Evolutionary conservation across 2,888 invertebrate species (phyloP).

Genomic region (Lasioglossum morio): DNA sequence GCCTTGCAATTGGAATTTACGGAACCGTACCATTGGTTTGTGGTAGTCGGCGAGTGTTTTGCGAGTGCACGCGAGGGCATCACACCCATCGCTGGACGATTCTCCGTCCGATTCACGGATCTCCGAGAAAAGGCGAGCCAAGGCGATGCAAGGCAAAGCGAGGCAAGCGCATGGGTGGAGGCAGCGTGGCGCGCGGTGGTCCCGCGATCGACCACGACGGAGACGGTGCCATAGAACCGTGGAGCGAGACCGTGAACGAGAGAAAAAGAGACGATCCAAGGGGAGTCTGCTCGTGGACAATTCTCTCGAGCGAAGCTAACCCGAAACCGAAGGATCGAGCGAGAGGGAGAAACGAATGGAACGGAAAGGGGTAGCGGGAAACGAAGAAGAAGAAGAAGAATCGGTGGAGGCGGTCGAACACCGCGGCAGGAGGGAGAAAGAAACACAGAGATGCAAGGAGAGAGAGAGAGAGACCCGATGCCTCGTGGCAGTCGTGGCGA

Average conservation of each 20-base stretch:
- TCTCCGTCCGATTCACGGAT: conserved; percentile 49
- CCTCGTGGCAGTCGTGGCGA: not conserved
- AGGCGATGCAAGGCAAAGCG: conserved; percentile 40
- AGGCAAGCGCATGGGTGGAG: conserved; percentile 43
- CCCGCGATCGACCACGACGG: conserved; percentile 30
- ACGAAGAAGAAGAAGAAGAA: conserved; percentile 34
- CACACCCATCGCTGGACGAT: conserved; percentile 45
- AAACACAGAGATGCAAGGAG: not conserved
- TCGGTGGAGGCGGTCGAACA: conserved; percentile 28
- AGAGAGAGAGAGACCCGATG: not conserved
- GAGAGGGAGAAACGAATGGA: not conserved
- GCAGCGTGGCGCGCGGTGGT: conserved; percentile 31
- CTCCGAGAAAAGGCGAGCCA: conserved; percentile 38
- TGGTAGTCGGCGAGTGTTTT: not conserved
- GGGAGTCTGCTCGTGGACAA: not conserved
- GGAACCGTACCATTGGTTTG: too few species aligned
- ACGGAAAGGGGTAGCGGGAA: not conserved
- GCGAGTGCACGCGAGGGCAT: conserved; percentile 25
- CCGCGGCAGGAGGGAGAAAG: not conserved
- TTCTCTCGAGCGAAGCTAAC: not conserved
- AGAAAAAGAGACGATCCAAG: conserved; percentile 27
- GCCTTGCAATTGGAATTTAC: not conserved
- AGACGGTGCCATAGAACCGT: conserved; percentile 31
- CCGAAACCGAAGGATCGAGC: not conserved
- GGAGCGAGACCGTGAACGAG: conserved; percentile 32